phyloP scores from a whole-genome alignment of 2,113 vertebrate genomes.

The Vanacampus margaritifer region DNA sequence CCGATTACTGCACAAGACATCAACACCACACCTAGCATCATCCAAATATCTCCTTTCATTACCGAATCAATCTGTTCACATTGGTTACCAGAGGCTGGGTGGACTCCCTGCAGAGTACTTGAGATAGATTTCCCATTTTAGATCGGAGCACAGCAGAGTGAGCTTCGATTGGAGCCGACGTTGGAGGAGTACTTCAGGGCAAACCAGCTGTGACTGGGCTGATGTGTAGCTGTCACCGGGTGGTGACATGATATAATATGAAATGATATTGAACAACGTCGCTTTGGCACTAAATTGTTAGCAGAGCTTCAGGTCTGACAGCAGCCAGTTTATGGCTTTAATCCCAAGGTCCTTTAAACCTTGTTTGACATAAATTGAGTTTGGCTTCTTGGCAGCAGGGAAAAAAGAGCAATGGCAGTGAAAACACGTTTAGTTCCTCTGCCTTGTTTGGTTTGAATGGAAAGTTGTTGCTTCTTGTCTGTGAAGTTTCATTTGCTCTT shows the following conservation, averaged over 20 bases:
- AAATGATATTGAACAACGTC: constrained; percentile 99
- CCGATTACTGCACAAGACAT: constrained; percentile 48
- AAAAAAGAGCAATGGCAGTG: constrained; percentile 71
- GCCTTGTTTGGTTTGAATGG: constrained; percentile 82
- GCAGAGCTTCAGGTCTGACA: constrained; percentile 95
- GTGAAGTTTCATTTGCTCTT: constrained; percentile 48
- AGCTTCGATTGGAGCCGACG: constrained; percentile 86
- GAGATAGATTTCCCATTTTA: constrained; percentile 80
- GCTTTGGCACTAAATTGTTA: constrained; percentile 99
- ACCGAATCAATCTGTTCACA: constrained; percentile 68
- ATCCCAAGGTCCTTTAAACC: constrained; percentile 99
- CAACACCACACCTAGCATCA: constrained; percentile 29
- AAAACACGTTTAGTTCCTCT: constrained; percentile 73
- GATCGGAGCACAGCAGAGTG: constrained; percentile 82
- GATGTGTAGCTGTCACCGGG: constrained; percentile 90
- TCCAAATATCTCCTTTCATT: constrained; percentile 68
- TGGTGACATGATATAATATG: constrained; percentile 98
- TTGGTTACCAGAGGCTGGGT: constrained; percentile 62
- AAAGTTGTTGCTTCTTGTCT: constrained; percentile 71
- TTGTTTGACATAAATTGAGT: constrained; percentile 99
- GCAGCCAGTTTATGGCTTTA: constrained; percentile 98
- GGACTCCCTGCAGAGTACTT: constrained; percentile 60
- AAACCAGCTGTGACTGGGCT: constrained; percentile 95
- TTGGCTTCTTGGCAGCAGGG: constrained; percentile 82
- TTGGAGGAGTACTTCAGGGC: constrained; percentile 93